Base-by-base conservation (phyloP, 2,113 vertebrate species). In the Anthoscopus minutus region DNA sequence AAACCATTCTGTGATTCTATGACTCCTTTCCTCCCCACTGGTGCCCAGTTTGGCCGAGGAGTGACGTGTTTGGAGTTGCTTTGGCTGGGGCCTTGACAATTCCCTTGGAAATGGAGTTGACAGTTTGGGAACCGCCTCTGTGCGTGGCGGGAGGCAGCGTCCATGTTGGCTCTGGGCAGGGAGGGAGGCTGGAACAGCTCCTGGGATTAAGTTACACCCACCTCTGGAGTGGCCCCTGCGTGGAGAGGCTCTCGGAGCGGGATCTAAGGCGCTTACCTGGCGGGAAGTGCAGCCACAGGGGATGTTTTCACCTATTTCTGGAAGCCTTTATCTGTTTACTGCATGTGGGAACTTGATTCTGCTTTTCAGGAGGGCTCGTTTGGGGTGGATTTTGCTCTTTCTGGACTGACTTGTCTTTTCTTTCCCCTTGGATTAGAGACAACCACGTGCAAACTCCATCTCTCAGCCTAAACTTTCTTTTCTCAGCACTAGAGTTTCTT, bases 131-230 rank as follows among this genome's bases (percentile, higher is more conserved):
- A 80, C 35, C 40, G 54, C 72, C 80, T 88, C 56, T 4, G 79
- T 15, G 47, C 1, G 15, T 54, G 82, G 67, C 22, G 2, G 33
- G 19, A 23, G 38, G 92, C 88, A 71, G 88, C 44, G 15, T 89
- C 94, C 91, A 44, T 93, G 83, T 86, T 81, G 83, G 86, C 92
- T 65, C 15, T 9, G 40, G 10, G 82, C 78, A 17, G 85, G 58
- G 77, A 20, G 74, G 45, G 96, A 81, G 92, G 80, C 71, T 50
- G 69, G 37, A 16, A 3, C n/a, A 93, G 91, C 95, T 92, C 47
- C 72, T 58, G 89, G 89, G 78, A 62, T 95, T 91, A 33, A 82
- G 21, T 97, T 94, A 62, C 94, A 87, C 5, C 72, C 87, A 56
- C 70, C 84, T 94, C 65, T 53, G 71, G 91, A 79, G 77, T 48